phyloP scores from a whole-genome alignment of 2,888 invertebrate genomes.

The Myopa tessellatipennis region DNA sequence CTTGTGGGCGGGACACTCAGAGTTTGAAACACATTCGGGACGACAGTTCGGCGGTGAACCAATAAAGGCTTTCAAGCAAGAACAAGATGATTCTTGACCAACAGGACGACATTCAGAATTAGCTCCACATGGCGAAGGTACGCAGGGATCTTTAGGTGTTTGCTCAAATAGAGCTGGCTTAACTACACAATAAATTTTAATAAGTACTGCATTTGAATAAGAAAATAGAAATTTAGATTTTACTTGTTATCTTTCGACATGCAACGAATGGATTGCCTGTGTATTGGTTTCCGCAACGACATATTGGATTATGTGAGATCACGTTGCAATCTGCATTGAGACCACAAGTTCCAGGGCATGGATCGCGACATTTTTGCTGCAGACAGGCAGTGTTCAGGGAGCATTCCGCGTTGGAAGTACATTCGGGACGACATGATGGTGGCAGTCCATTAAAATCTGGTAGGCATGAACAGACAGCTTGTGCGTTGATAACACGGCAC shows the following conservation, averaged over 20 bases:
- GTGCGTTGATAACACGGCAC: constrained; percentile 74
- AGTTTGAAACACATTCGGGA: constrained; percentile 83
- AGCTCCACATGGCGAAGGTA: constrained; percentile 84
- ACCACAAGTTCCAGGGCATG: constrained; percentile 82
- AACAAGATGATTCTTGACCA: constrained; percentile 77
- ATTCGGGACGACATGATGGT: constrained; percentile 79
- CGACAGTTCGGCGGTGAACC: constrained; percentile 82
- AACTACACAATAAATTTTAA: constrained; percentile 44
- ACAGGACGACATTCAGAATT: constrained; percentile 78
- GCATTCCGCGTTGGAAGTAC: constrained; percentile 78
- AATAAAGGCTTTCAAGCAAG: constrained; percentile 76
- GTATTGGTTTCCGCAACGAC: constrained; percentile 72
- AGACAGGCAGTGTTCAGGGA: constrained; percentile 75
- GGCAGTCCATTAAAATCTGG: constrained; percentile 79
- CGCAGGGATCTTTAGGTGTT: constrained; percentile 71
- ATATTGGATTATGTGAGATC: constrained; percentile 81
- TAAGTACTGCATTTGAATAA: neutral
- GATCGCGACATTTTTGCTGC: constrained; percentile 79
- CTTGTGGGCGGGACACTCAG: constrained; percentile 79
- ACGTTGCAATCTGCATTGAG: constrained; percentile 80
- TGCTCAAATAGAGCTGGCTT: constrained; percentile 54
- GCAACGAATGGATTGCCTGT: constrained; percentile 68
- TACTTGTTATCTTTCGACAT: constrained; percentile 69
- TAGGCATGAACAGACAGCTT: constrained; percentile 77
- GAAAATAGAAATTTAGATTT: constrained; percentile 14